Conservation (phyloP, 2,888 invertebrate species). For the Fragum whitleyi region DNA sequence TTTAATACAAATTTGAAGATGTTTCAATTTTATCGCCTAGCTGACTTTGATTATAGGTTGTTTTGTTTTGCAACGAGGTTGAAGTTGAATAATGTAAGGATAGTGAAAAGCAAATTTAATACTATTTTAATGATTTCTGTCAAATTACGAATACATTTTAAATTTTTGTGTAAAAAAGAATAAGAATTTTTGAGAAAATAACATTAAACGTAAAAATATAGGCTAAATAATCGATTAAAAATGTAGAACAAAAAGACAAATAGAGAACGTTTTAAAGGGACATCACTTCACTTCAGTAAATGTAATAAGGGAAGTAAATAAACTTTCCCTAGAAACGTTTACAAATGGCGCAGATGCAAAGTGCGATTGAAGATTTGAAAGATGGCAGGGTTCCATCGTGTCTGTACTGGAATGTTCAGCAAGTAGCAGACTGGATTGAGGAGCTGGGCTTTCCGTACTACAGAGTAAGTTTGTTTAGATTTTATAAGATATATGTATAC, state of each 20-base stretch:
- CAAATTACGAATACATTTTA: too few species aligned
- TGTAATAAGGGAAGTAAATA: background rate
- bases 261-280: too few species aligned
- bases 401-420: constrained; percentile 79
- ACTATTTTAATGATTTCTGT: too few species aligned
- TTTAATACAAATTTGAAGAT: background rate
- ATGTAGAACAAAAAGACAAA: too few species aligned
- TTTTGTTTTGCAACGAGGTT: constrained; percentile 7
- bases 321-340: constrained; percentile 33
- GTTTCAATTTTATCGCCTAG: background rate
- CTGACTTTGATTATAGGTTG: background rate
- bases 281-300: too few species aligned
- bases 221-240: too few species aligned
- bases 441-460: constrained; percentile 81
- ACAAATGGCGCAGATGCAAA: constrained; percentile 69
- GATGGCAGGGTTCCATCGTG: constrained; percentile 81
- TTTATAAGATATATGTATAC: too few species aligned
- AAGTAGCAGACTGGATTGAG: constrained; percentile 82
- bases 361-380: constrained; percentile 79
- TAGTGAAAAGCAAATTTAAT: too few species aligned
- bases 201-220: too few species aligned
- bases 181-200: too few species aligned
- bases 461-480: constrained; percentile 63
- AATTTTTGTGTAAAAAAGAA: too few species aligned
- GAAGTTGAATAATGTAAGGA: too few species aligned